phyloP scores from a whole-genome alignment of 2,888 invertebrate species.

The Microdon myrmicae region DNA sequence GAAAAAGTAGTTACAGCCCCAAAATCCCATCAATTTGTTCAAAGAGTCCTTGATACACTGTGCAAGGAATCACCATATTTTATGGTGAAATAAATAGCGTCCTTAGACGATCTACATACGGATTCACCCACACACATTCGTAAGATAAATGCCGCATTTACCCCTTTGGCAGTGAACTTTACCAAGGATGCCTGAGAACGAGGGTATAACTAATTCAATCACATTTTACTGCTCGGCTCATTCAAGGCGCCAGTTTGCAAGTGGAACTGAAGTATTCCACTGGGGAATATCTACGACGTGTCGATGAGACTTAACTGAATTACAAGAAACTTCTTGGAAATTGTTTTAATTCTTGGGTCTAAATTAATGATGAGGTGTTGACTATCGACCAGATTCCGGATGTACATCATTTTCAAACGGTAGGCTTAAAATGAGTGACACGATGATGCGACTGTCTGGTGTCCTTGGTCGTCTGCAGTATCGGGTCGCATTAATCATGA shows the following conservation, averaged over 20 bases:
- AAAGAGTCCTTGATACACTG: slow-evolving; percentile 20
- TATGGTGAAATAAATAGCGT: slow-evolving; percentile 50
- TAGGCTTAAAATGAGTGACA: slow-evolving; percentile 36
- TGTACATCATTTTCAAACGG: slow-evolving; percentile 37
- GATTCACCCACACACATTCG: slow-evolving; percentile 12
- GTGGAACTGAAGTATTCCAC: not conserved
- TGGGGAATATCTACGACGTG: slow-evolving; percentile 15
- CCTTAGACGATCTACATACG: too few relatives aligned
- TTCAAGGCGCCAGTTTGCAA: slow-evolving; percentile 6
- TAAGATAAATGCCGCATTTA: slow-evolving; percentile 8
- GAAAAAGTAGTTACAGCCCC: slow-evolving; percentile 12
- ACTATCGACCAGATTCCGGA: slow-evolving; percentile 16
- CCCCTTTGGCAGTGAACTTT: slow-evolving; percentile 12
- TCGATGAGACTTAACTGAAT: slow-evolving; percentile 43
- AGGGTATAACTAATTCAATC: slow-evolving; percentile 45
- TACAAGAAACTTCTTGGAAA: slow-evolving; percentile 53
- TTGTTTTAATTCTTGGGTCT: slow-evolving; percentile 61
- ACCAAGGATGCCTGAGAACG: not conserved
- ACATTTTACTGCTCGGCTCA: slow-evolving; percentile 37
- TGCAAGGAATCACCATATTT: slow-evolving; percentile 23
- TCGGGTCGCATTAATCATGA: slow-evolving; percentile 36
- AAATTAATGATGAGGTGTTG: slow-evolving; percentile 64
- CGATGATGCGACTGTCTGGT: slow-evolving; percentile 41
- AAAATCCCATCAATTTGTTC: slow-evolving; percentile 45
- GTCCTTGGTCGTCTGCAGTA: slow-evolving; percentile 17